A percentile compares a stretch with the other conserved stretches of the same genome.
phyloP scores from a whole-genome alignment of 2,888 invertebrate genomes.

The Pseudococcus longispinus region DNA sequence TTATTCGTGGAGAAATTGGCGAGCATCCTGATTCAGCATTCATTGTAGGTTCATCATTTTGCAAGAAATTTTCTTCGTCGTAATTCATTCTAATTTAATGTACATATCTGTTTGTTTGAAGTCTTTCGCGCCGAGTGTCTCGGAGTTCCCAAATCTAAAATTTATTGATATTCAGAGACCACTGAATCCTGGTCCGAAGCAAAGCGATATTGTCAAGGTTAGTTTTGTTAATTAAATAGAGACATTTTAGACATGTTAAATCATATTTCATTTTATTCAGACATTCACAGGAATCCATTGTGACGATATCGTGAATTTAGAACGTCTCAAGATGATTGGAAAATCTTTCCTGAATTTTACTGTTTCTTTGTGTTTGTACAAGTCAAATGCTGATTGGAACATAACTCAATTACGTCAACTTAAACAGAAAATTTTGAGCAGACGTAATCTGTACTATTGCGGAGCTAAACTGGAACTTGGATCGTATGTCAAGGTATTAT shows the following conservation, averaged over 20 bases:
- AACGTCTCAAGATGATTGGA: conserved; percentile 85
- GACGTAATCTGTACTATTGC: conserved; percentile 84
- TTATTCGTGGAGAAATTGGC: neutral
- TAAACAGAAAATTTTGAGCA: conserved; percentile 77
- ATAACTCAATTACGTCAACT: conserved; percentile 82
- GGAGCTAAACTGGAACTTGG: conserved; percentile 63
- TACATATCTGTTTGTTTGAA: neutral
- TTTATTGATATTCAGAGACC: neutral
- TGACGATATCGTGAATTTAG: conserved; percentile 79
- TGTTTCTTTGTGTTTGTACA: conserved; percentile 75
- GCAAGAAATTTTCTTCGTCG: neutral
- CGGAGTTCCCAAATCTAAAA: neutral
- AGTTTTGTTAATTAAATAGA: neutral
- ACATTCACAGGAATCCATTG: conserved; percentile 77
- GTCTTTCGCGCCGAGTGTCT: neutral
- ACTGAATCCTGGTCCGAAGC: conserved; percentile 61
- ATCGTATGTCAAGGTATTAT: conserved; percentile 58
- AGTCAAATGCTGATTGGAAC: conserved; percentile 71
- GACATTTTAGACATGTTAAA: neutral
- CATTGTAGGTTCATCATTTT: neutral
- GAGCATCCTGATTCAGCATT: neutral
- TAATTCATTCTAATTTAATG: neutral
- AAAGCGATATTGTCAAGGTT: conserved; percentile 62
- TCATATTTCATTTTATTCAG: conserved; percentile 61
- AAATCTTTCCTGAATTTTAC: conserved; percentile 87